Percentiles rank a stretch among this genome's conserved stretches.
Evolutionary conservation across 2,113 vertebrate genomes (phyloP).

Genomic region (Apteryx owenii): DNA sequence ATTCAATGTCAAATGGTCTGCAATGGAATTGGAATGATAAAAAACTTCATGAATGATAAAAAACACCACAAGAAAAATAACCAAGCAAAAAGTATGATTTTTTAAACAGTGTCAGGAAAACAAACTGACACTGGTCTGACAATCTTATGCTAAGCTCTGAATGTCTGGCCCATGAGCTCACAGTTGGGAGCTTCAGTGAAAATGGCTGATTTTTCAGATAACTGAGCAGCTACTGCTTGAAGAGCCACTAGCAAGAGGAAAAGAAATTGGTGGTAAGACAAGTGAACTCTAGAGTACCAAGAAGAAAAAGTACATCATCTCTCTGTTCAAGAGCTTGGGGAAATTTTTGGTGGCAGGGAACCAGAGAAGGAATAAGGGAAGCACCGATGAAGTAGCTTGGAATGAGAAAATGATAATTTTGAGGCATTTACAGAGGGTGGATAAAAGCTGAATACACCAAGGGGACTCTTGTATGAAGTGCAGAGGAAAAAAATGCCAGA

Average conservation of each 20-base stretch:
- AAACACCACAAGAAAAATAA: neutral
- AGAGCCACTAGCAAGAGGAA: neutral
- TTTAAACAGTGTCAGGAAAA: neutral
- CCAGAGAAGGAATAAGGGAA: neutral
- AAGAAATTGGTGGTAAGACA: neutral
- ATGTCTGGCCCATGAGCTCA: neutral
- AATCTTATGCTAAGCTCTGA: neutral
- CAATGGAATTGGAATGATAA: neutral
- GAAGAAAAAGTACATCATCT: neutral
- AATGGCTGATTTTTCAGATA: neutral
- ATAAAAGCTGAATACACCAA: neutral
- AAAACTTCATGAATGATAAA: neutral
- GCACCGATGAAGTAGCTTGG: neutral
- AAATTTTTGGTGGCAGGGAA: neutral
- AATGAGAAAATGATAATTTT: neutral
- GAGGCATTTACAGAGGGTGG: neutral
- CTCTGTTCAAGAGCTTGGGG: neutral
- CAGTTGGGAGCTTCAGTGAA: neutral
- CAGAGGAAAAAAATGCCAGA: neutral
- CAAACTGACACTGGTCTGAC: neutral
- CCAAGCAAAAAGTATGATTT: neutral
- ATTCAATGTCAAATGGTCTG: neutral
- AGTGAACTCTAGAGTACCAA: neutral
- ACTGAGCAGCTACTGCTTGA: neutral
- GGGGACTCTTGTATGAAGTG: neutral